A percentile compares a stretch with the other conserved stretches of the same genome.
phyloP scores from a whole-genome alignment of 1,140 invertebrate genomes.

The Neodiprion pinetum region DNA sequence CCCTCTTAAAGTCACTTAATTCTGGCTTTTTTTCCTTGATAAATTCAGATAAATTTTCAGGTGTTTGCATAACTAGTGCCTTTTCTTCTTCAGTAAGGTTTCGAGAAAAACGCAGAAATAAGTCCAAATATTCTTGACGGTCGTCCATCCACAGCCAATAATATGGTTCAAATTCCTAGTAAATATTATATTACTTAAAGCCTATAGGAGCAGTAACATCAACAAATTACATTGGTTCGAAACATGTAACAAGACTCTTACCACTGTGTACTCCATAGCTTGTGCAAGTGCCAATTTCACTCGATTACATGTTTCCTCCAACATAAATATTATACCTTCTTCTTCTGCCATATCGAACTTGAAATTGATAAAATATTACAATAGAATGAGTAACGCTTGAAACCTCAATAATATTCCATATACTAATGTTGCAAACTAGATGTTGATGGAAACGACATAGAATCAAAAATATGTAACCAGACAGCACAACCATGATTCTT shows the following conservation, averaged over 20 bases:
- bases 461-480: neutral
- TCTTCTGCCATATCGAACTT: conserved; percentile 49
- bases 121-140: conserved; percentile 66
- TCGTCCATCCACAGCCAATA: conserved; percentile 74
- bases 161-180: conserved; percentile 45
- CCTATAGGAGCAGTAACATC: conserved; percentile 14
- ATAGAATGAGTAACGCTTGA: neutral
- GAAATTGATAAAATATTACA: neutral
- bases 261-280: conserved; percentile 41
- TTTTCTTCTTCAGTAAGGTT: conserved; percentile 67
- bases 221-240: neutral
- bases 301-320: conserved; percentile 51
- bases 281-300: conserved; percentile 43
- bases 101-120: conserved; percentile 72
- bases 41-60: conserved; percentile 45
- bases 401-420: neutral
- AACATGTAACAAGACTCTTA: conserved; percentile 26
- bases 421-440: neutral
- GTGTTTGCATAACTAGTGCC: conserved; percentile 54
- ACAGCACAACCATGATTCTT: conserved; percentile 10
- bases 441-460: neutral
- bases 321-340: conserved; percentile 49
- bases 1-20: conserved; percentile 67
- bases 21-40: conserved; percentile 61
- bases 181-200: neutral